Base-by-base conservation (phyloP, 2,888 invertebrate genomes). In the Agonum fuliginosum region DNA sequence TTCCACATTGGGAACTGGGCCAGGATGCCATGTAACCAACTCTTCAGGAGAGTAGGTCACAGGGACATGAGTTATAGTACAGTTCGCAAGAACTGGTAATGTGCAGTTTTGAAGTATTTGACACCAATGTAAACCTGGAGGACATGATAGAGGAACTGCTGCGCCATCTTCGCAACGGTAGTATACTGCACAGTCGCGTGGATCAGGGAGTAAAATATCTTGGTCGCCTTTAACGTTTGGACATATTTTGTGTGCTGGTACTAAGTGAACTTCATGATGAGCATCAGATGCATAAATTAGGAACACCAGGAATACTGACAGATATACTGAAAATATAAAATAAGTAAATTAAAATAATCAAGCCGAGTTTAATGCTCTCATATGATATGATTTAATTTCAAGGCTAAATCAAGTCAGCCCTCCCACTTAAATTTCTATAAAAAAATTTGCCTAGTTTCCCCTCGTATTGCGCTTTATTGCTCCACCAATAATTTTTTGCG, bases 1-100 rank as follows among this genome's bases (percentile, higher is more conserved):
- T 1, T 58, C 30, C 1, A 12, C 14, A 67, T 4, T 41, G n/a
- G 37, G 20, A 5, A 0, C 12, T 46, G 71, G 20, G 4, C 1
- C 12, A 70, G 71, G 48, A 20, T 17, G 6, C 6, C 5, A 4
- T 27, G 27, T 14, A 30, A 30, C 17, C 8, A 30, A 6, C 30
- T 22, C 30, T 6, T 51, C 69, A 20, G 76, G 76, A n/a, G 76
- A 51, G 14, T 69, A 76, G 3, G 76, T 76, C 17, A 69, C 76
- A 3, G 51, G 22, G 5, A 10, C 34, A 14, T 76, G 27, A 12
- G 24, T 17, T n/a, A 76, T 48, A 24, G 51, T 51, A 22, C 76
- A 76, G 10, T 76, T 76, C 3, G 76, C 76, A 5, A 76, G 20
- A 20, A 19, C 12, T 5, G 76, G 76, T 17, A 76, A 30, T 1